phyloP scores from a whole-genome alignment of 2,888 invertebrate species.

The Tipula unca region DNA sequence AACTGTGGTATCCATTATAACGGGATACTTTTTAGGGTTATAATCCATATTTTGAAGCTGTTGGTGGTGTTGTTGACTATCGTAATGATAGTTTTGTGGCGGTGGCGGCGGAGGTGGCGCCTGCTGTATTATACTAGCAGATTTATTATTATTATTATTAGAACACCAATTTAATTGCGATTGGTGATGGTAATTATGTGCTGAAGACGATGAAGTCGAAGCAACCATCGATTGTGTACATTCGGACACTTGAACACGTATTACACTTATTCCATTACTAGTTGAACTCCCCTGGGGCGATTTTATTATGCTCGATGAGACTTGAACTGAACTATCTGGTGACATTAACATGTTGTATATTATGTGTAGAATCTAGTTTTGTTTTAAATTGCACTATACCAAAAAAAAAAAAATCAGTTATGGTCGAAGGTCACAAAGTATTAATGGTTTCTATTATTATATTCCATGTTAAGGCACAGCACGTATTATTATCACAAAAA shows the following conservation, averaged over 20 bases:
- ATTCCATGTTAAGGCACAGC: background rate
- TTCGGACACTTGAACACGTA: conserved; percentile 31
- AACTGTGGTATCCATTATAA: conserved; percentile 41
- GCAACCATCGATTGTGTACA: conserved; percentile 21
- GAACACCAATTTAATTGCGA: background rate
- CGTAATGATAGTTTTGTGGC: background rate
- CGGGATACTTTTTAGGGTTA: conserved; percentile 39
- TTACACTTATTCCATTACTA: conserved; percentile 28
- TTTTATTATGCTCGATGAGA: conserved; percentile 1
- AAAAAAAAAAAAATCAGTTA: background rate
- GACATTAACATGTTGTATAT: conserved; percentile 41
- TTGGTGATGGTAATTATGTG: conserved; percentile 19
- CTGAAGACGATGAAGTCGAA: background rate
- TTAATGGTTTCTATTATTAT: conserved; percentile 10
- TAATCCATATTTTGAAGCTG: conserved; percentile 25
- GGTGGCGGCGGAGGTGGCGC: background rate
- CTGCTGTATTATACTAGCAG: background rate
- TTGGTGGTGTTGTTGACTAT: conserved; percentile 23
- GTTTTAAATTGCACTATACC: background rate
- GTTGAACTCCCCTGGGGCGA: background rate
- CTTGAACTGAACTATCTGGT: conserved; percentile 40
- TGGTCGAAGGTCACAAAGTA: background rate
- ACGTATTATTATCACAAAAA: background rate
- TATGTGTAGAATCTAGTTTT: background rate
- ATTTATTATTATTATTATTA: background rate